phyloP scores from a whole-genome alignment of 37 sponge, comb jelly and placozoan genomes.

The Hexactinellida sp. region DNA sequence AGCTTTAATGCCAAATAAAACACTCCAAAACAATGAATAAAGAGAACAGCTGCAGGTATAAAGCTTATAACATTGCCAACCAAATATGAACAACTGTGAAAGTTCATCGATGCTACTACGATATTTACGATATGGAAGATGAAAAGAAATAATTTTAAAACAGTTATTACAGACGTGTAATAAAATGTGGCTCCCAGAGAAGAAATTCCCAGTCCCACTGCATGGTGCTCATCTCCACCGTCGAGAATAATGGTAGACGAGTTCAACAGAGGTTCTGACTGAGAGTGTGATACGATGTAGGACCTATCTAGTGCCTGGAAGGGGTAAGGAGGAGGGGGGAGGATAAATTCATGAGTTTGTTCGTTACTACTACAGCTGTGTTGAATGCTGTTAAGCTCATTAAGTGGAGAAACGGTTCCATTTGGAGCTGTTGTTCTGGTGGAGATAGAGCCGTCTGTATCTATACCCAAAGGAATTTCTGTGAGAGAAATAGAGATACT shows the following conservation, averaged over 20 bases:
- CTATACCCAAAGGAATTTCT: not conserved
- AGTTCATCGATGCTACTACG: not conserved
- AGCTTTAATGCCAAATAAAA: not conserved
- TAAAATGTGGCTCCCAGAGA: constrained; percentile 7
- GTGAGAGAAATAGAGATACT: not conserved
- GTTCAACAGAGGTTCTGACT: not conserved
- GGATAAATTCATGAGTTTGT: not conserved
- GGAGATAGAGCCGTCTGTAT: not conserved
- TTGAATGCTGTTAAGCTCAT: not conserved
- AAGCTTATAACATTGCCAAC: not conserved
- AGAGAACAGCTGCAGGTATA: not conserved
- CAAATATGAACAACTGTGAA: not conserved
- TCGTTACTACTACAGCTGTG: not conserved
- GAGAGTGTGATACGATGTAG: not conserved
- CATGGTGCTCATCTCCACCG: not conserved
- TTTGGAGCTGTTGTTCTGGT: not conserved
- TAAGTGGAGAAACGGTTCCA: not conserved
- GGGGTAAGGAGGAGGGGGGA: constrained; percentile 5
- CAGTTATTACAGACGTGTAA: not conserved
- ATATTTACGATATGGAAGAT: not conserved
- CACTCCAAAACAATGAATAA: constrained; percentile 4
- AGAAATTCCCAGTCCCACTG: not conserved
- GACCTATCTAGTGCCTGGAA: not conserved
- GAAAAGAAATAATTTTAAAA: not conserved
- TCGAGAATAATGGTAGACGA: not conserved